phyloP scores from a whole-genome alignment of 2,888 invertebrate genomes.

The Meandrusa payeni region DNA sequence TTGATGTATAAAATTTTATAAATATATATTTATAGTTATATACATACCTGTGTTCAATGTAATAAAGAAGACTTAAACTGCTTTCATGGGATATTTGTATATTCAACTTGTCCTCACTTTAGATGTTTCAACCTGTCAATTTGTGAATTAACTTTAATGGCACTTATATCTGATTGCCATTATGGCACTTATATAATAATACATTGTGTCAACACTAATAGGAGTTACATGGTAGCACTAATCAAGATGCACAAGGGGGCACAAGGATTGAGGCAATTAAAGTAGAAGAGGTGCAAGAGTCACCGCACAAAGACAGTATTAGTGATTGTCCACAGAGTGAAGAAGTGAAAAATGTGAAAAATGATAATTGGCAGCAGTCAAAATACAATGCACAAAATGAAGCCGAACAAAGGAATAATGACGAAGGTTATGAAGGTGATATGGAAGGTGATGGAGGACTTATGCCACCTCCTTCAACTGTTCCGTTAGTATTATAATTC shows the following conservation, averaged over 20 bases:
- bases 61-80: too few relatives aligned
- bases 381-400: conserved; percentile 38
- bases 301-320: conserved; percentile 35
- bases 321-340: conserved; percentile 65
- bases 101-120: too few relatives aligned
- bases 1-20: too few relatives aligned
- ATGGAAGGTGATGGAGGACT: conserved; percentile 86
- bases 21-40: too few relatives aligned
- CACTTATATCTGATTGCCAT: conserved; percentile 25
- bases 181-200: conserved; percentile 27
- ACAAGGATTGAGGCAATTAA: conserved; percentile 26
- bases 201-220: conserved; percentile 53
- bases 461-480: conserved; percentile 92
- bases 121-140: conserved; percentile 17
- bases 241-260: conserved; percentile 43
- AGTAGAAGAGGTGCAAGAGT: conserved; percentile 22
- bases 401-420: conserved; percentile 68
- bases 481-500: conserved; percentile 67
- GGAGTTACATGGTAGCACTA: conserved; percentile 53
- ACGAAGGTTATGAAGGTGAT: conserved; percentile 83
- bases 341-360: conserved; percentile 34
- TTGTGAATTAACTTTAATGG: too few relatives aligned
- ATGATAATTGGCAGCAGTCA: conserved; percentile 28
- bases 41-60: too few relatives aligned
- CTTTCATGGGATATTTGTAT: too few relatives aligned